Evolutionary conservation across 2,797 vertebrate species (phyloP).

Genomic region (Leptodactylus fallax): DNA sequence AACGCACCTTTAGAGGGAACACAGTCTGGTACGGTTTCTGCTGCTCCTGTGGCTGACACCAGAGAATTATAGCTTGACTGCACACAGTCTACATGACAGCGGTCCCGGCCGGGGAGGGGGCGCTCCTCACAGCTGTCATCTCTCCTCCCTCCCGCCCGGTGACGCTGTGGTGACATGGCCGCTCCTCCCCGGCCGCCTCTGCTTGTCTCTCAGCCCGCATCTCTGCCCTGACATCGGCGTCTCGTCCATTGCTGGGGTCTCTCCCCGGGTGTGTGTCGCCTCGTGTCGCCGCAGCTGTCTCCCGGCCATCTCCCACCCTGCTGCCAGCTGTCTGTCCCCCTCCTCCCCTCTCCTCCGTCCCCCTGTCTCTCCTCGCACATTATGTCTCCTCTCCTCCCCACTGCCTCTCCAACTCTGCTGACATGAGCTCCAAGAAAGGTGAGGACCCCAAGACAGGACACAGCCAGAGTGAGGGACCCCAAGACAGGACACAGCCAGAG

Average conservation of each 20-base stretch:
- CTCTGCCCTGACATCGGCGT: background rate
- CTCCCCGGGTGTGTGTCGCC: background rate
- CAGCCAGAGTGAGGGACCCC: too few relatives aligned
- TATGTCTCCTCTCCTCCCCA: slow-evolving; percentile 29
- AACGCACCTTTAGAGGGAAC: too few relatives aligned
- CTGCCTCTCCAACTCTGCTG: slow-evolving; percentile 40
- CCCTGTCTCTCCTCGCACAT: slow-evolving; percentile 57
- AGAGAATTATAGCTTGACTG: background rate
- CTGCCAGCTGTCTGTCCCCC: slow-evolving; percentile 3
- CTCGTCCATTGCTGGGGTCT: background rate
- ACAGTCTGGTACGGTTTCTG: too few relatives aligned
- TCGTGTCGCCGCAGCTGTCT: slow-evolving; percentile 31
- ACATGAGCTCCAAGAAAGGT: slow-evolving; percentile 64
- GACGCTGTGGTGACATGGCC: slow-evolving; percentile 24
- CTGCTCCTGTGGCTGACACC: too few relatives aligned
- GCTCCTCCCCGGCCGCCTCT: slow-evolving; percentile 5
- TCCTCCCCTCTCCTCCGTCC: background rate
- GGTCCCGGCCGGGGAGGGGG: too few relatives aligned
- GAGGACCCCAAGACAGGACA: background rate
- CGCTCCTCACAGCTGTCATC: background rate
- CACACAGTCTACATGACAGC: too few relatives aligned
- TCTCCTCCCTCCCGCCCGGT: background rate
- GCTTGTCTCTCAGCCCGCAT: slow-evolving; percentile 16
- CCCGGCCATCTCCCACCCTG: slow-evolving; percentile 6
- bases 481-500: too few relatives aligned